A percentile compares a stretch with the other conserved stretches of the same genome.
These are phyloP conservation scores for Synanthedon formicaeformis DNA, from an alignment of 2,888 invertebrate genomes.

Conservation along the genomic window DNA sequence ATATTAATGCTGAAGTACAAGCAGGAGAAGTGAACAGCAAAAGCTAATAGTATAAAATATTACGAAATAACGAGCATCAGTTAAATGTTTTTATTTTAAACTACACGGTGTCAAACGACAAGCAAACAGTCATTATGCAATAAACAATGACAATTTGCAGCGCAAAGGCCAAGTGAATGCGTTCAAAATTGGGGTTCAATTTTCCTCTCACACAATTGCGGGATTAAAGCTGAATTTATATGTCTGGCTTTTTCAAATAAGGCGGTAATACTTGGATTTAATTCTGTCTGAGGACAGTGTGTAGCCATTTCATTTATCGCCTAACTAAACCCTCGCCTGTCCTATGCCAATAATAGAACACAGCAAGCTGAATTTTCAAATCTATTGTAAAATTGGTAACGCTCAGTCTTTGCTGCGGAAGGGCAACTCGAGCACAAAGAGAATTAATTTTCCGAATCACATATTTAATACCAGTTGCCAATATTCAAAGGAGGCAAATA, in stretches of 20 bases:
- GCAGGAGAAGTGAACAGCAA: too few relatives aligned
- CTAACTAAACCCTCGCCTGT: constrained; percentile 24
- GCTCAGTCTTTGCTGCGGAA: too few relatives aligned
- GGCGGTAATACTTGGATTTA: constrained; percentile 39
- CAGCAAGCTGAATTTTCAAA: not conserved
- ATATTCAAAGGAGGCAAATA: too few relatives aligned
- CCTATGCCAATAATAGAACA: constrained; percentile 24
- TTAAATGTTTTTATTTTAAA: too few relatives aligned
- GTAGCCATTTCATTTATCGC: constrained; percentile 37
- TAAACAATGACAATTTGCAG: constrained; percentile 50
- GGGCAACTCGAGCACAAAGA: too few relatives aligned
- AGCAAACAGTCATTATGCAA: constrained; percentile 33
- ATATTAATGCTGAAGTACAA: too few relatives aligned
- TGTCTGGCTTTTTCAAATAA: constrained; percentile 68
- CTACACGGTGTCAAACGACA: not conserved
- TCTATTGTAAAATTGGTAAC: too few relatives aligned
- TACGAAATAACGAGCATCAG: too few relatives aligned
- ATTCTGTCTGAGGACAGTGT: constrained; percentile 39
- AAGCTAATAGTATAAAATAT: too few relatives aligned
- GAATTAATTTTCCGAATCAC: too few relatives aligned
- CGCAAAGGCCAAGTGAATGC: constrained; percentile 40
- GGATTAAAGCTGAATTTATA: constrained; percentile 64
- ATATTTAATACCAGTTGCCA: too few relatives aligned
- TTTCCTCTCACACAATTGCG: constrained; percentile 53
- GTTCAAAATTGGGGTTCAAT: constrained; percentile 57